Base-by-base conservation (phyloP, 53 echinoderm and acorn worm genomes). In the Echinometra lucunter region DNA sequence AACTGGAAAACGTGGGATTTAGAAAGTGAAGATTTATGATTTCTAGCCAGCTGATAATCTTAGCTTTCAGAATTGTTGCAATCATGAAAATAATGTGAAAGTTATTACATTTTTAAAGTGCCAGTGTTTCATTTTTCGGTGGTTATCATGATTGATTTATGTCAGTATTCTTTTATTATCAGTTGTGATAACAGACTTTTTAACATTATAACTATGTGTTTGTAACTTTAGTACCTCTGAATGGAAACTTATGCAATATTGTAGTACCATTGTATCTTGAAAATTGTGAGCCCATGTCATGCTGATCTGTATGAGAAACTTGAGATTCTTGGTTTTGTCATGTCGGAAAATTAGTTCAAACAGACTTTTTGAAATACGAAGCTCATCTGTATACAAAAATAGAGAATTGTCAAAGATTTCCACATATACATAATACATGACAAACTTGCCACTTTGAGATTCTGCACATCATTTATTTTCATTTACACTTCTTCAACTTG, bases 1-100 rank as follows among this genome's bases (percentile, higher is more conserved):
- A 81, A 95, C n/a, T 97, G 97, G 97, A 88, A 92, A 78, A 92
- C 92, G 3, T 92, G 92, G 92, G 78, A 74, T 11, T 55, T 92
- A 2, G 35, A 72, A 45, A 56, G 15, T 19, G 92, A 78, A 5
- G 55, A 18, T 53, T 92, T 92, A 78, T 92, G 78, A 92, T 35
- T 13, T 45, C 16, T 30, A 23, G 42, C 21, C 1, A 69, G 34
- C 34, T 21, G 18, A 17, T 78, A 18, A 38, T 42, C 38, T 35
- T 42, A 78, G 6, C 42, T 78, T 34, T 42, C 15, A 38, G 4
- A 78, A 78, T 19, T 78, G 37, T 78, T 78, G 78, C 78, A 38
- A 78, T 78, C 16, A 78, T 40, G 42, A 78, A 42, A 78, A 21
- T 78, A 42, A 15, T 13, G 18, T 78, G 38, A 30, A 78, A 42